Evolutionary conservation across 1,140 invertebrate species (phyloP).

Genomic region (Drosophila nannoptera): DNA sequence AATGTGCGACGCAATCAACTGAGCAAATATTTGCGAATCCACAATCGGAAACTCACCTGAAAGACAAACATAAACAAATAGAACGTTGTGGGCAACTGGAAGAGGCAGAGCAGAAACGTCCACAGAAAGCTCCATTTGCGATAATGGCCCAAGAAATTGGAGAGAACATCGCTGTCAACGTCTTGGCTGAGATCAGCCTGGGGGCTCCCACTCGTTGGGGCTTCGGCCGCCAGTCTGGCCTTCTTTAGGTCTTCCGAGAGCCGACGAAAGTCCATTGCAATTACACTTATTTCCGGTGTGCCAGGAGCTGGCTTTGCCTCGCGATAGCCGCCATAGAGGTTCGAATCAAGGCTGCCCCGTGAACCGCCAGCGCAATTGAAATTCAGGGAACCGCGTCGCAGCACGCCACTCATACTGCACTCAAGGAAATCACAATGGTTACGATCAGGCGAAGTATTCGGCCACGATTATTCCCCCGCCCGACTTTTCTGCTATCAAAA

Average conservation of each 20-base stretch:
- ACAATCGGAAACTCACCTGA: conserved; percentile 70
- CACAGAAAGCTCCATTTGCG: conserved; percentile 86
- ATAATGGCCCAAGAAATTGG: conserved; percentile 84
- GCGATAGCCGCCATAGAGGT: conserved; percentile 75
- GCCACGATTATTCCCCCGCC: not conserved
- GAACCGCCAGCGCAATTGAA: conserved; percentile 60
- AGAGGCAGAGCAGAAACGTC: conserved; percentile 84
- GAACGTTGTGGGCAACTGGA: conserved; percentile 79
- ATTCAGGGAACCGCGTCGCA: conserved; percentile 73
- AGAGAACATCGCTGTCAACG: conserved; percentile 81
- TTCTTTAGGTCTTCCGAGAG: conserved; percentile 75
- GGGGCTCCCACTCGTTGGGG: not conserved
- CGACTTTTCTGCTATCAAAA: conserved; percentile 3
- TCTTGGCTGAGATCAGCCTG: conserved; percentile 79
- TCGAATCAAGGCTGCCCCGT: conserved; percentile 69
- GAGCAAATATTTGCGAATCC: conserved; percentile 61
- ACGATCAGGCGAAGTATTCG: conserved; percentile 23
- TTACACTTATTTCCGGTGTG: conserved; percentile 78
- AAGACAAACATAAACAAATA: conserved; percentile 78
- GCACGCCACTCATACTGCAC: conserved; percentile 68
- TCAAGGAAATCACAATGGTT: conserved; percentile 4
- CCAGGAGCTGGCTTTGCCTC: conserved; percentile 63
- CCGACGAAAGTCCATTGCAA: conserved; percentile 74
- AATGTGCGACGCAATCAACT: conserved; percentile 55
- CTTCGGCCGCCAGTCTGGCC: conserved; percentile 11